Base-by-base conservation (phyloP, 2,888 invertebrate genomes). In the Drosophila anomalata region DNA sequence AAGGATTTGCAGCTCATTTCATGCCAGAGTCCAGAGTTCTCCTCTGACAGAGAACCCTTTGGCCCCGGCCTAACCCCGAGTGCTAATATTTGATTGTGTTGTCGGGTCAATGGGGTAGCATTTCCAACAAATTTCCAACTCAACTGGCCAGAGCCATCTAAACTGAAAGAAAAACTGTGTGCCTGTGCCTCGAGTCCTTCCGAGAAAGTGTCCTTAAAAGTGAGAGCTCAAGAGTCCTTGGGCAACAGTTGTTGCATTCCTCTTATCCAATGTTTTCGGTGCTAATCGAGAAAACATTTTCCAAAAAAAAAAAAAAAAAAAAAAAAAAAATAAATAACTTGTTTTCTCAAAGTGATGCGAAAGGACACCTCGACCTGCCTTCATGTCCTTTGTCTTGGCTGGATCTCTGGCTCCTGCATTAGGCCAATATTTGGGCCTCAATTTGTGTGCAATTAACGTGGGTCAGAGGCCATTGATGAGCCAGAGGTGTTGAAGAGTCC, bases 1-100 rank as follows among this genome's bases (percentile, higher is more conserved):
- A 83, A 80, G 82, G 81, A 86, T 82, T 82, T 82, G 80, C 84
- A 82, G 82, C 78, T 86, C 82, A 86, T 86, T 82, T 82, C 81
- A 80, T 83, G 78, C 76, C 29, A 24, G 22, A 17, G 1, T 17
- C 17, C 87, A 76, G 73, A 36, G 33, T 73, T 76, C 78, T 72
- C 52, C 14, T 1, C 17, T 17, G 17, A 17, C 17, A 17, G 53
- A 24, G 44, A 55, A 33, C 55, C 55, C 55, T 46, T 55, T 46
- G 55, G 46, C 50, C 66, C 55, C 47, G 63, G n/a, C 9, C 52
- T 33, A 46, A 75, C 77, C 77, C 73, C 79, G 58, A 80, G 69
- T 73, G 84, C 79, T 78, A 86, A 86, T 83, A 86, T 82, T 82
- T 83, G 82, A 82, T 78, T 83, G 73, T 83, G 78, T 63, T 79